Evolutionary conservation across 2,797 vertebrate genomes (phyloP), one percentile per base, ranked within the genome.

Genomic region (Chanos chanos): DNA sequence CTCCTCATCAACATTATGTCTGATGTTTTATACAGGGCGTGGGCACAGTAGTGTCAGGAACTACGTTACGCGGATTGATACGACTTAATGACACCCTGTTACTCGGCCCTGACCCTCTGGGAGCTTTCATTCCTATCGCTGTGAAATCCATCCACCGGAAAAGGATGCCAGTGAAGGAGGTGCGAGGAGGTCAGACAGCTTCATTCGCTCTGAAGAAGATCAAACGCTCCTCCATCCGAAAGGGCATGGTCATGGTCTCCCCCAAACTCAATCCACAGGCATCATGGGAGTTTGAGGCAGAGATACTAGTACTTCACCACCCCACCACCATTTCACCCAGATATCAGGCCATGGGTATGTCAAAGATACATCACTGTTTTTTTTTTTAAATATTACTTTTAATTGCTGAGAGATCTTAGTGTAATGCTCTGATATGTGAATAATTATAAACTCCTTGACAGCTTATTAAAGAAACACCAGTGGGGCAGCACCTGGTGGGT

Each of bases 221-320:
- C 76, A 98, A 98, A 69, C 93, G 95, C 25, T 96, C 95, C 0
- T 92, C 92, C n/a, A 98, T 98, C 77, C 86, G 95, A 74, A 98
- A 98, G 72, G 95, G 95, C 62, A 98, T 98, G 95, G 95, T 97
- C 70, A 98, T 98, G 95, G 93, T 98, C 37, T 95, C 94, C 2
- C 94, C 94, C 0, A 92, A 90, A 52, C 64, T 98, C 69, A 94
- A 92, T 77, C 95, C 95, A 34, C 93, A 94, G 75, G 95, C 95
- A 0, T 96, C 93, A 0, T 98, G 95, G 95, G 95, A 98, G 81
- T 98, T 98, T 77, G 95, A 97, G 83, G 95, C 95, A 0, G 95
- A 98, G 83, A 97, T 98, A 74, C 81, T 97, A 45, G 94, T 97
- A 54, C 86, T 97, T 2, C 95, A 97, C 76, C 95, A 98, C 54